Conservation (phyloP, 2,888 invertebrate genomes). For the Caenorhabditis auriculariae region DNA sequence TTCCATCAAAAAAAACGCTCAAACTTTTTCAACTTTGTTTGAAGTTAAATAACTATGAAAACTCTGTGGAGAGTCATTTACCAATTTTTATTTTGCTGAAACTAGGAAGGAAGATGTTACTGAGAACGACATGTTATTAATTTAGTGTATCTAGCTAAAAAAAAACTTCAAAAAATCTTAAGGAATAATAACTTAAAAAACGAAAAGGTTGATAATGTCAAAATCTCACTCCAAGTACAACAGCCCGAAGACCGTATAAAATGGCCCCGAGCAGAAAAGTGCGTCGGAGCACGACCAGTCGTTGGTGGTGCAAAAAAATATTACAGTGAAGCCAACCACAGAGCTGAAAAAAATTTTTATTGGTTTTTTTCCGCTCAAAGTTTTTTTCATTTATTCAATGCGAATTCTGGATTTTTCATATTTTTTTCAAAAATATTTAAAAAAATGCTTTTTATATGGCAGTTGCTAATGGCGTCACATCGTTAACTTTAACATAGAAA, state of each 20-base stretch:
- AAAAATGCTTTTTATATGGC: not conserved
- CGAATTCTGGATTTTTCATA: not conserved
- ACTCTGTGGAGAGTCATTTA: no score
- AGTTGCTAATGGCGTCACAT: no score
- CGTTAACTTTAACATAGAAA: no score
- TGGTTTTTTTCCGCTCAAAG: no score
- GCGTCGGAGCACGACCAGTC: constrained; percentile 58
- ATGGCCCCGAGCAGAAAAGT: constrained; percentile 58
- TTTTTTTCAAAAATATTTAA: no score
- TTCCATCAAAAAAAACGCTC: no score
- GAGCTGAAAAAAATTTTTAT: constrained; percentile 42
- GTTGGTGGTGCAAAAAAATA: constrained; percentile 57
- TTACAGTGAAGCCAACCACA: constrained; percentile 55
- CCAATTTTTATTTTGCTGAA: no score
- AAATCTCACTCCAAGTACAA: constrained; percentile 26
- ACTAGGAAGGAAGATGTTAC: not conserved
- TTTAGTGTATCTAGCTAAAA: not conserved
- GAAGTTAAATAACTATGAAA: no score
- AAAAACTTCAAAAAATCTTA: not conserved
- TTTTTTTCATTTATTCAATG: not conserved
- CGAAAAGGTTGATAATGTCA: no score
- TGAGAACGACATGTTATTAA: not conserved
- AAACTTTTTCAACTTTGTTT: no score
- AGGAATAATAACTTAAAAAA: no score
- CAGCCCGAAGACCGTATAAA: constrained; percentile 48